phyloP scores from a whole-genome alignment of 2,113 vertebrate species.

The Acrocephalus arundinaceus region DNA sequence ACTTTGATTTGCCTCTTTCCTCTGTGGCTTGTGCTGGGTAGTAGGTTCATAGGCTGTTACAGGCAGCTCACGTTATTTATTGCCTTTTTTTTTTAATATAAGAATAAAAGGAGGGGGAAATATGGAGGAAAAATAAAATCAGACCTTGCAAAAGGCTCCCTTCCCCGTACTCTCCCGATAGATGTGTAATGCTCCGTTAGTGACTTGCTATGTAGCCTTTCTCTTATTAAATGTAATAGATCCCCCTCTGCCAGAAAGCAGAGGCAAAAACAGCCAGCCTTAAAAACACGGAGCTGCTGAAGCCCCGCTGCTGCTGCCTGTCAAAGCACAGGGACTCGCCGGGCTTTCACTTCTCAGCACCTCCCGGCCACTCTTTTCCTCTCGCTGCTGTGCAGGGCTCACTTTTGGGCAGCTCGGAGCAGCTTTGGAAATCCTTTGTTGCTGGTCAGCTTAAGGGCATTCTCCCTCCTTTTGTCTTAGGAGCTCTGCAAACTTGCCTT shows the following conservation, averaged over 20 bases:
- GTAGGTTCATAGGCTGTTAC: neutral
- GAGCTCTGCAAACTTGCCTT: neutral
- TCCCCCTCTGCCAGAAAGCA: conserved; percentile 58
- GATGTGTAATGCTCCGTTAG: conserved; percentile 31
- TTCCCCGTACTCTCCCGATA: neutral
- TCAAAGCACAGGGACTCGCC: conserved; percentile 47
- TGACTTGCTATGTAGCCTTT: conserved; percentile 45
- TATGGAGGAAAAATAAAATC: conserved; percentile 1
- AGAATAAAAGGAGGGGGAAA: neutral
- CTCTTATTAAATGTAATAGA: conserved; percentile 60
- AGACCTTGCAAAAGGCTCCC: conserved; percentile 11
- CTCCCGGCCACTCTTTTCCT: neutral
- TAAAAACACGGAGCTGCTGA: conserved; percentile 23
- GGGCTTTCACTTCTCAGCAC: neutral
- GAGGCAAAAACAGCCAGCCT: conserved; percentile 43
- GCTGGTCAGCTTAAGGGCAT: neutral
- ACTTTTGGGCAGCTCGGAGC: conserved; percentile 12
- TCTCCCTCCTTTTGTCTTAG: neutral
- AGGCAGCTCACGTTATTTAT: conserved; percentile 34
- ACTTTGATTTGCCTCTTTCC: conserved; percentile 73
- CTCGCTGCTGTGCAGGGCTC: neutral
- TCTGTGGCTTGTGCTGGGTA: conserved; percentile 15
- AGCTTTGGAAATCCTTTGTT: neutral
- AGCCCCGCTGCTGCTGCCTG: conserved; percentile 76
- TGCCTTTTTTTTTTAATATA: neutral